A percentile compares a stretch with the other conserved stretches of the same genome.
Evolutionary conservation across 2,888 invertebrate species (phyloP).

Genomic region (Apoda limacodes): DNA sequence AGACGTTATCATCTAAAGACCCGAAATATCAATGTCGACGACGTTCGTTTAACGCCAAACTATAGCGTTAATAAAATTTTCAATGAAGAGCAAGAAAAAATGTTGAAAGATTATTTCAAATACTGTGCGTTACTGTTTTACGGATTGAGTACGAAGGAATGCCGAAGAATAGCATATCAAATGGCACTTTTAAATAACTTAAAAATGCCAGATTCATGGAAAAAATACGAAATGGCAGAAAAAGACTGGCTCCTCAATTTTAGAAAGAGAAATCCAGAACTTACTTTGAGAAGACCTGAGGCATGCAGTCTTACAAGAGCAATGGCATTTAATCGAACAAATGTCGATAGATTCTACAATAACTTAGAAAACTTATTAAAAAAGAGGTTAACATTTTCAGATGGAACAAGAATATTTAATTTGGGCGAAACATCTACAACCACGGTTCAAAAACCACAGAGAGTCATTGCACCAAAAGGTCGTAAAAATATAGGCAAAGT

Average conservation of each 20-base stretch:
- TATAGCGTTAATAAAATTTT: slow-evolving; percentile 6
- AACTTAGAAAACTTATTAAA: no score
- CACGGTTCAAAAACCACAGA: no score
- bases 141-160: slow-evolving; percentile 3
- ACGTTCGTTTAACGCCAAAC: neutral
- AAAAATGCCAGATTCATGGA: slow-evolving; percentile 10
- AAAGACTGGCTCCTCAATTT: slow-evolving; percentile 12
- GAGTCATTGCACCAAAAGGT: no score
- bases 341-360: no score
- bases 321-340: no score
- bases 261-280: no score
- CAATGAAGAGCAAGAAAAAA: slow-evolving; percentile 3
- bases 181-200: slow-evolving; percentile 7
- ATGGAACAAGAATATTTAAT: no score
- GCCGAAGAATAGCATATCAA: slow-evolving; percentile 7
- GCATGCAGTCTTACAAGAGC: no score
- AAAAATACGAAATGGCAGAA: slow-evolving; percentile 9
- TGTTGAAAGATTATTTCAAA: slow-evolving; percentile 4
- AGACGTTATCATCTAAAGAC: neutral
- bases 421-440: no score
- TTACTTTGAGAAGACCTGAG: no score
- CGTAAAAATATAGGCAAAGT: no score
- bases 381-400: no score
- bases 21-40: neutral
- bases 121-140: slow-evolving; percentile 5